Percentiles rank a stretch among this genome's conserved stretches.
Evolutionary conservation across 1,140 invertebrate genomes (phyloP).

Genomic region (Aphis craccivora): DNA sequence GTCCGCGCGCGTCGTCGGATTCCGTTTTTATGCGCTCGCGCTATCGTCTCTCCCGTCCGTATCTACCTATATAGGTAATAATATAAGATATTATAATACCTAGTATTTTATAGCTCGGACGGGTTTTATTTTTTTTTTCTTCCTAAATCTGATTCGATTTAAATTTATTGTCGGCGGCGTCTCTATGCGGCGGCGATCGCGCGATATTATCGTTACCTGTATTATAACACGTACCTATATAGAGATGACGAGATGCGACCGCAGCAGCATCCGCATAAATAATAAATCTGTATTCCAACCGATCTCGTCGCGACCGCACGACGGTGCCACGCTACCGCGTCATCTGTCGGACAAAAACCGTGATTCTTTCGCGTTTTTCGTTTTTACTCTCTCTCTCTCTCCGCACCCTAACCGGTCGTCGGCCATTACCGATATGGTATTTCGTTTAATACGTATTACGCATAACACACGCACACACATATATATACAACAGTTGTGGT

Average conservation of each 20-base stretch:
- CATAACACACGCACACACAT: background rate
- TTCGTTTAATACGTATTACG: background rate
- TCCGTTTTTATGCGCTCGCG: conserved; percentile 26
- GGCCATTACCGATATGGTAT: background rate
- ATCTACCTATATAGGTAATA: background rate
- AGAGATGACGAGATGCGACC: background rate
- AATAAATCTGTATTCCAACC: background rate
- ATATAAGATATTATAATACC: no score
- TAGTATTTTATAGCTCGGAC: background rate
- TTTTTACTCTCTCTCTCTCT: background rate
- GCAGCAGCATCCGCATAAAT: background rate
- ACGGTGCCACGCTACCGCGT: background rate
- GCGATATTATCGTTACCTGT: background rate
- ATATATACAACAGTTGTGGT: background rate
- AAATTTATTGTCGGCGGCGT: conserved; percentile 10
- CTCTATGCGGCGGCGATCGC: background rate
- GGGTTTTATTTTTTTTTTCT: conserved; percentile 4
- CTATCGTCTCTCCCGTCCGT: background rate
- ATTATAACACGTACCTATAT: background rate
- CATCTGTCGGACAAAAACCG: conserved; percentile 36
- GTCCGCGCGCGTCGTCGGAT: conserved; percentile 14
- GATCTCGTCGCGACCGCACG: background rate
- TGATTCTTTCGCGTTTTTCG: background rate
- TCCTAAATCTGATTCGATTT: background rate
- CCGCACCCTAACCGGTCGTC: background rate